These are phyloP conservation scores for Pristionchus pacificus DNA, from an alignment of 1,140 invertebrate species.

Conservation along the genomic window DNA sequence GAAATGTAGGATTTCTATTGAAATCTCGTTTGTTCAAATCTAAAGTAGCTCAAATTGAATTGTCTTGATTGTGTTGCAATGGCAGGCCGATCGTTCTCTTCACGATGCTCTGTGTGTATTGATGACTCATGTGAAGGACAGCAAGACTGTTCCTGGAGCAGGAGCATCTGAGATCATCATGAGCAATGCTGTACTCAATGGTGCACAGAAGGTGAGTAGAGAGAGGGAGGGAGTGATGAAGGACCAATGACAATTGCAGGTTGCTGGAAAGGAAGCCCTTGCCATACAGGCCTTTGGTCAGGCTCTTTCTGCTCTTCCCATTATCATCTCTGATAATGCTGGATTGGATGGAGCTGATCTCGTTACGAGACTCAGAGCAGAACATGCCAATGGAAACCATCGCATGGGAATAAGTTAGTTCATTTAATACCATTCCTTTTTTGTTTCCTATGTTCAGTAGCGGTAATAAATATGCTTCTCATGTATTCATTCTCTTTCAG, in stretches of 20 bases:
- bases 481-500: conserved; percentile 52
- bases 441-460: too few relatives aligned
- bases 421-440: conserved; percentile 2
- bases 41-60: too few relatives aligned
- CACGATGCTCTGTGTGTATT: conserved; percentile 98
- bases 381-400: conserved; percentile 74
- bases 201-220: conserved; percentile 68
- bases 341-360: conserved; percentile 95
- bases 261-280: conserved; percentile 89
- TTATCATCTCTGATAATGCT: conserved; percentile 94
- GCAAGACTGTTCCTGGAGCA: conserved; percentile 65
- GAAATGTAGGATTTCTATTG: too few relatives aligned
- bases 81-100: conserved; percentile 80
- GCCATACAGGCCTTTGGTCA: conserved; percentile 93
- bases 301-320: conserved; percentile 81
- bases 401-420: conserved; percentile 77
- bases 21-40: too few relatives aligned
- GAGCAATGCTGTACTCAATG: conserved; percentile 80
- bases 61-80: neutral
- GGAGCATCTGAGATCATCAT: conserved; percentile 81
- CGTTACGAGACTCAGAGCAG: conserved; percentile 80
- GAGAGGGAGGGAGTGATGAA: neutral
- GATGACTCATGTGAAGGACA: conserved; percentile 78
- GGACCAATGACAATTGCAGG: conserved; percentile 19
- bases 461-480: neutral